These are phyloP conservation scores for Melanchra persicariae DNA, from an alignment of 2,888 invertebrate genomes.

Conservation along the genomic window DNA sequence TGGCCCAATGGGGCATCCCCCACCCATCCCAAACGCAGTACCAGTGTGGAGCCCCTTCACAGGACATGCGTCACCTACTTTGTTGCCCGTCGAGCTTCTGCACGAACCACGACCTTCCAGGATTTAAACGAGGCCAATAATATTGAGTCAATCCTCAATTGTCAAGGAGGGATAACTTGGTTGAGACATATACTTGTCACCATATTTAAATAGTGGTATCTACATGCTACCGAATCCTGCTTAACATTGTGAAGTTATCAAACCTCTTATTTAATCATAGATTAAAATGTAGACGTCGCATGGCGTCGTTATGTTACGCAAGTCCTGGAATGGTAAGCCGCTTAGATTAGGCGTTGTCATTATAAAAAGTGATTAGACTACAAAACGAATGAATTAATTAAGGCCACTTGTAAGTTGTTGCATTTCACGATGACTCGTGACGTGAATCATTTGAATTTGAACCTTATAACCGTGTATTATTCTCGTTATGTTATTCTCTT, in stretches of 20 bases:
- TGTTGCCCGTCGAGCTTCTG: no score
- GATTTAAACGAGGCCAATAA: no score
- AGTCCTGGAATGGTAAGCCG: slow-evolving; percentile 2
- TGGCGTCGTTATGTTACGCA: slow-evolving; percentile 9
- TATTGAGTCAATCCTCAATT: no score
- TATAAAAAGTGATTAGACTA: slow-evolving; percentile 45
- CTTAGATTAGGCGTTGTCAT: slow-evolving; percentile 30
- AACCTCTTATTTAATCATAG: not conserved
- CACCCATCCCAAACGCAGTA: no score
- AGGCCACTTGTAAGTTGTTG: slow-evolving; percentile 13
- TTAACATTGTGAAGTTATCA: not conserved
- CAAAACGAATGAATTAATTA: slow-evolving; percentile 26
- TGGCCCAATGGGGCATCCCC: no score
- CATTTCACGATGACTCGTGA: slow-evolving; percentile 2
- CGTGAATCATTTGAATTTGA: slow-evolving; percentile 24
- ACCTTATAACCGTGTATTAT: not conserved
- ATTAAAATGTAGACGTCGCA: slow-evolving; percentile 13
- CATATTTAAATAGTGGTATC: no score
- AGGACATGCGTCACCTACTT: no score
- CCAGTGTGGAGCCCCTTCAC: no score
- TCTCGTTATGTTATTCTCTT: not conserved
- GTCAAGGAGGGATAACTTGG: no score
- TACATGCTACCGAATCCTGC: not conserved
- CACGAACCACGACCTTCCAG: no score
- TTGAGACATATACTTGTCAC: no score